Conservation (phyloP, 64 coral and sea anemone genomes). For the Catalaphyllia jardinei region DNA sequence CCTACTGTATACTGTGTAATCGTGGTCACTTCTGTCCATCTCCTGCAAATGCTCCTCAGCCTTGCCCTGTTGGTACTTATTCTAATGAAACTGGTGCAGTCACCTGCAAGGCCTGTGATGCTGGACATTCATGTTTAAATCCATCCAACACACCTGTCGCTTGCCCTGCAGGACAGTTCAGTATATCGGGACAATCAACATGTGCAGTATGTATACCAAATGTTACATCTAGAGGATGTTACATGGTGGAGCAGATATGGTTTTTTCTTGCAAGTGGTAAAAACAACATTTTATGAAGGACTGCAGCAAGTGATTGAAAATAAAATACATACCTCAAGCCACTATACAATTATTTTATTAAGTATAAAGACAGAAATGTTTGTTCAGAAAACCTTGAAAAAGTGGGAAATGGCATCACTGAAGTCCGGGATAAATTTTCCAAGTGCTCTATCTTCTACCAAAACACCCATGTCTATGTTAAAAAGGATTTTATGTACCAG, state of each 20-base stretch:
- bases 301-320: background rate
- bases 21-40: constrained; percentile 85
- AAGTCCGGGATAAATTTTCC: too few relatives aligned
- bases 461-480: too few relatives aligned
- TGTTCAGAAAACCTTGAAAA: too few relatives aligned
- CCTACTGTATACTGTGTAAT: constrained; percentile 75
- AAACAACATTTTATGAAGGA: background rate
- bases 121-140: constrained; percentile 79
- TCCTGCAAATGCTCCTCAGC: constrained; percentile 64
- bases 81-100: constrained; percentile 73
- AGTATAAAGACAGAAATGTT: too few relatives aligned
- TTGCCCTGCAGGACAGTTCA: constrained; percentile 83
- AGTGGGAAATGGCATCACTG: too few relatives aligned
- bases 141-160: constrained; percentile 58
- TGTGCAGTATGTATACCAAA: constrained; percentile 68
- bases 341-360: too few relatives aligned
- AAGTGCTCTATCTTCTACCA: too few relatives aligned
- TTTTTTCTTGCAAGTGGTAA: background rate
- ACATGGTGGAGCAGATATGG: background rate
- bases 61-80: constrained; percentile 76
- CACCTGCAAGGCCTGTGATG: constrained; percentile 70
- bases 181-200: constrained; percentile 87
- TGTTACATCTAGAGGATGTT: background rate
- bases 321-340: too few relatives aligned
- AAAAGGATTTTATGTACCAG: too few relatives aligned